A percentile compares a stretch with the other conserved stretches of the same genome.
phyloP scores from a whole-genome alignment of 1,140 invertebrate species.

The Daktulosphaira vitifoliae region DNA sequence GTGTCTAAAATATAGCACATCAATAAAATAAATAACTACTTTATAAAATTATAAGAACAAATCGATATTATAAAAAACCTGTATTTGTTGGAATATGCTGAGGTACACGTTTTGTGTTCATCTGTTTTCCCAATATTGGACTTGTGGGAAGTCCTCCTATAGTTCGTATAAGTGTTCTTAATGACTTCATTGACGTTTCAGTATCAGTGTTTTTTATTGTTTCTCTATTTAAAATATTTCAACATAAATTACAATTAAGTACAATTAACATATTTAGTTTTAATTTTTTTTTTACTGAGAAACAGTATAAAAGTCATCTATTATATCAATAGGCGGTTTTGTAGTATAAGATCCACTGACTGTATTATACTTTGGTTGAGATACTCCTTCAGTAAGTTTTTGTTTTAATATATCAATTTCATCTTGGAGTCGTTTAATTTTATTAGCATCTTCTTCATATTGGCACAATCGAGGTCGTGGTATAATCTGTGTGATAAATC shows the following conservation, averaged over 20 bases:
- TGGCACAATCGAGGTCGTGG: conserved; percentile 72
- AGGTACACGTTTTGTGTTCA: conserved; percentile 43
- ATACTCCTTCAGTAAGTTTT: conserved; percentile 48
- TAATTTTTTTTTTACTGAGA: conserved; percentile 70
- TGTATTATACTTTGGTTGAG: conserved; percentile 48
- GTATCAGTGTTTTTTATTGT: conserved; percentile 42
- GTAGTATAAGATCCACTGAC: conserved; percentile 39
- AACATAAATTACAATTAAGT: not conserved
- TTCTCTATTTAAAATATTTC: conserved; percentile 43
- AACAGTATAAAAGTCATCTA: conserved; percentile 88
- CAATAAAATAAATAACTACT: not conserved
- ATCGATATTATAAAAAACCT: conserved; percentile 40
- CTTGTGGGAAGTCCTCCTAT: conserved; percentile 61
- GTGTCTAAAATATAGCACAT: conserved; percentile 15
- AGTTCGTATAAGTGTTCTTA: conserved; percentile 66
- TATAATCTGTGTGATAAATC: too few relatives aligned
- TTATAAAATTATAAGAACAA: not conserved
- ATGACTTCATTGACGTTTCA: conserved; percentile 50
- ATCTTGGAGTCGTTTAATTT: conserved; percentile 70
- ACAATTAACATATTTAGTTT: too few relatives aligned
- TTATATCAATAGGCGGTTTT: conserved; percentile 62
- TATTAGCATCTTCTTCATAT: conserved; percentile 73
- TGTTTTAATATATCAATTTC: conserved; percentile 65
- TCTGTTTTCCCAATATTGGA: conserved; percentile 61
- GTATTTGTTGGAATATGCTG: conserved; percentile 42